Percentiles rank a stretch among this genome's conserved stretches.
These are phyloP conservation scores for Brienomyrus longianalis DNA, from an alignment of 2,113 vertebrate genomes.

Conservation along the genomic window DNA sequence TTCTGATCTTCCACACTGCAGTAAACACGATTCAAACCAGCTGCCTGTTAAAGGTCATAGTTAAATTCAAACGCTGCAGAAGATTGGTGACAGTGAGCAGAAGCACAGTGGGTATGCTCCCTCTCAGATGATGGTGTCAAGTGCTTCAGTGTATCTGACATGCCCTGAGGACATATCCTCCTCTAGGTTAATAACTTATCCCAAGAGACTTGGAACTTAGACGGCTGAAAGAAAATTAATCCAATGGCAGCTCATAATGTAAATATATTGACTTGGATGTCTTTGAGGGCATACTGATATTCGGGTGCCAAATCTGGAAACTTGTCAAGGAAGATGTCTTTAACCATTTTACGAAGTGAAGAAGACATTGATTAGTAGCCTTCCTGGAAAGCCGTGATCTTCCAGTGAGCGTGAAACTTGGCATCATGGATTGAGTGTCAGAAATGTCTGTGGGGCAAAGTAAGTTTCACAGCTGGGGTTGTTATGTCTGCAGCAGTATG, in stretches of 20 bases:
- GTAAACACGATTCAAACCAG: neutral
- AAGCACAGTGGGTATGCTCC: neutral
- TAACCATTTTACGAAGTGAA: neutral
- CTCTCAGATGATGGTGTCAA: neutral
- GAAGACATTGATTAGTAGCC: neutral
- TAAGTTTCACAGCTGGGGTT: neutral
- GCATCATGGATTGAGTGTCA: neutral
- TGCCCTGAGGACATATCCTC: slow-evolving; percentile 2
- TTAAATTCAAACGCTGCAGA: neutral
- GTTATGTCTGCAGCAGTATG: neutral
- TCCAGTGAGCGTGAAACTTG: neutral
- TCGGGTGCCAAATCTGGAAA: neutral
- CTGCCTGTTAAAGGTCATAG: slow-evolving; percentile 7
- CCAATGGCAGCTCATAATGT: slow-evolving; percentile 23
- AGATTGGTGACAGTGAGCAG: neutral
- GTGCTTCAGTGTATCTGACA: neutral
- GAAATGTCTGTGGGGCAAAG: slow-evolving; percentile 19
- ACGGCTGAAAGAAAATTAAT: neutral
- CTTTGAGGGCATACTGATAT: slow-evolving; percentile 14
- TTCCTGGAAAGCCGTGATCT: neutral
- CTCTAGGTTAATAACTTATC: slow-evolving; percentile 14
- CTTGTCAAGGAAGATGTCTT: neutral
- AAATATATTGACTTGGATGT: slow-evolving; percentile 3
- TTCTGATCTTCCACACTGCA: neutral
- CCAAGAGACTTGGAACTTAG: slow-evolving; percentile 15